These are phyloP conservation scores for Enteromius thamalakanensis DNA, from an alignment of 2,797 vertebrate species.

Conservation along the genomic window DNA sequence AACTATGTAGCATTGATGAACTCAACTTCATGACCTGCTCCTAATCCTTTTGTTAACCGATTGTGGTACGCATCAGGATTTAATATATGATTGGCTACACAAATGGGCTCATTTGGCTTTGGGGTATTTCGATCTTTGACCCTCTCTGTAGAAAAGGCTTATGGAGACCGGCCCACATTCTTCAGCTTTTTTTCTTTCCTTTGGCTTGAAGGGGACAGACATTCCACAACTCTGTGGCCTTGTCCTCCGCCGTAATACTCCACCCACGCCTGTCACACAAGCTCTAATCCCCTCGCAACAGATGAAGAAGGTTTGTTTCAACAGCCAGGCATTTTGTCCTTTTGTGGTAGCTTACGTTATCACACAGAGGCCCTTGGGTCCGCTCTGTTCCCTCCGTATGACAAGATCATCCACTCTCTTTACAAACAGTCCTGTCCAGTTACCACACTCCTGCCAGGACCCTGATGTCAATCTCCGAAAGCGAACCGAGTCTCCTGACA, in stretches of 20 bases:
- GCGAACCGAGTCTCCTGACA: constrained; percentile 4
- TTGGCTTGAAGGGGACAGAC: constrained; percentile 56
- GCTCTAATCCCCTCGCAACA: constrained; percentile 67
- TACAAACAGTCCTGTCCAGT: constrained; percentile 17
- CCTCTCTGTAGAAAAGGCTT: constrained; percentile 63
- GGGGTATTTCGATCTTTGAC: constrained; percentile 61
- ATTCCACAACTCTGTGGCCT: constrained; percentile 62
- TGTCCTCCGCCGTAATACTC: constrained; percentile 26
- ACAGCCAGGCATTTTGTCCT: constrained; percentile 72
- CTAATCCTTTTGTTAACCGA: constrained; percentile 15
- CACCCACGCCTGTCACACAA: constrained; percentile 57
- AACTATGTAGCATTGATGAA: constrained; percentile 1
- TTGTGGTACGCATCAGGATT: not conserved
- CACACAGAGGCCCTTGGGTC: constrained; percentile 30
- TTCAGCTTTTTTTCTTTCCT: constrained; percentile 59
- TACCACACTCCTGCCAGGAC: constrained; percentile 9
- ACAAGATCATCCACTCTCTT: constrained; percentile 36
- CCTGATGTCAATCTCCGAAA: constrained; percentile 16
- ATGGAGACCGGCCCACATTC: constrained; percentile 67
- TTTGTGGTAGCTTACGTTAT: constrained; percentile 69
- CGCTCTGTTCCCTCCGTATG: constrained; percentile 26
- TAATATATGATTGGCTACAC: not conserved
- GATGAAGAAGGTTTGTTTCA: constrained; percentile 74
- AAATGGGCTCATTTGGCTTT: constrained; percentile 44
- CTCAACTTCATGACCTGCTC: not conserved